Conservation (phyloP, 2,797 vertebrate genomes). For the Astyanax mexicanus region DNA sequence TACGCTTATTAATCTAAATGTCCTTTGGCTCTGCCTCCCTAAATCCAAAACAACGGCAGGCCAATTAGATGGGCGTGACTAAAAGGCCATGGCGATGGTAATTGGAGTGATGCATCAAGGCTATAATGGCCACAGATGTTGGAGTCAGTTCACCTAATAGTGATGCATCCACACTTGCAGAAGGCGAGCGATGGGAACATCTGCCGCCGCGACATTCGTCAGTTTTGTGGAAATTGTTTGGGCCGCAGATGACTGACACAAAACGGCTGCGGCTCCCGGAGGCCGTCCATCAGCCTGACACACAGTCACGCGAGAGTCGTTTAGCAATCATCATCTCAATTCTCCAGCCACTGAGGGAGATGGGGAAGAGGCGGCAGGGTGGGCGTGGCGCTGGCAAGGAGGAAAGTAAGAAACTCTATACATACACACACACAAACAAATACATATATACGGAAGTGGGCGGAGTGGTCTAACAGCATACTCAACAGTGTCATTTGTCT, state of each 20-base stretch:
- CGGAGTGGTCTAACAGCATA: neutral
- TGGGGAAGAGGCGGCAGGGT: slow-evolving; percentile 24
- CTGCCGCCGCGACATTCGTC: slow-evolving; percentile 42
- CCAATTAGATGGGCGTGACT: slow-evolving; percentile 73
- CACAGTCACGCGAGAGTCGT: slow-evolving; percentile 36
- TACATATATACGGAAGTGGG: neutral
- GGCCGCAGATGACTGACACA: slow-evolving; percentile 40
- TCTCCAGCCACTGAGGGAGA: slow-evolving; percentile 36
- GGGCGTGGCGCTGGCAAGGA: neutral
- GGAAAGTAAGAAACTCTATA: neutral
- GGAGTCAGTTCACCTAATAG: slow-evolving; percentile 65
- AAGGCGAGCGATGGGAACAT: slow-evolving; percentile 60
- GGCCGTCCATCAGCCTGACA: slow-evolving; percentile 48
- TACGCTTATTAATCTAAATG: slow-evolving; percentile 30
- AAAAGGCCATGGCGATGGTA: slow-evolving; percentile 73
- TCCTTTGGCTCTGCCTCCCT: slow-evolving; percentile 7
- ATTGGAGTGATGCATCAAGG: slow-evolving; percentile 74
- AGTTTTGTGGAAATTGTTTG: slow-evolving; percentile 46
- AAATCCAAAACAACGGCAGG: slow-evolving; percentile 40
- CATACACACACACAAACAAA: neutral
- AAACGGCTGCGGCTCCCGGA: slow-evolving; percentile 39
- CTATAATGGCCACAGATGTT: slow-evolving; percentile 73
- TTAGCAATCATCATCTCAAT: slow-evolving; percentile 50
- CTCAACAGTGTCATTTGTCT: neutral
- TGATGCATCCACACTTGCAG: slow-evolving; percentile 63